Evolutionary conservation across 1,140 invertebrate species (phyloP).

Genomic region (Sinonovacula constricta): DNA sequence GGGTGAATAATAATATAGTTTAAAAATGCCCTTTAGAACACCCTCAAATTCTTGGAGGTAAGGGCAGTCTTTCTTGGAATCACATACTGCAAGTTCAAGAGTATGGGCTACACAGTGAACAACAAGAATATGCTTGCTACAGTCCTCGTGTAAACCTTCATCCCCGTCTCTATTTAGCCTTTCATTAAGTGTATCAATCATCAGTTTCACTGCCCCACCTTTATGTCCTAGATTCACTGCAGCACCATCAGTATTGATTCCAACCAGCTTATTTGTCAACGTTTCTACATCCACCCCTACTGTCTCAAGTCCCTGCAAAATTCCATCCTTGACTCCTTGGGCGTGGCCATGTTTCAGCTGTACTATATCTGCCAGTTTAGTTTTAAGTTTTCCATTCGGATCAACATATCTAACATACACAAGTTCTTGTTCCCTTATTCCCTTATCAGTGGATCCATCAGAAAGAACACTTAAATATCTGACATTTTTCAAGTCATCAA

Average conservation of each 20-base stretch:
- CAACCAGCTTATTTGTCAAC: constrained; percentile 1
- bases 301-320: too few species aligned
- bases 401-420: constrained; percentile 1
- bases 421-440: too few species aligned
- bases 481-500: constrained; percentile 1
- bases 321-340: neutral
- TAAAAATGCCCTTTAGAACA: neutral
- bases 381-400: neutral
- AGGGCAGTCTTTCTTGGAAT: constrained; percentile 4
- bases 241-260: constrained; percentile 3
- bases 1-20: constrained; percentile 14
- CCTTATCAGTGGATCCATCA: too few species aligned
- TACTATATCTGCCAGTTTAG: constrained; percentile 5
- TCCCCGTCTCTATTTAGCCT: too few species aligned
- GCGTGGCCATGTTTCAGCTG: constrained; percentile 3
- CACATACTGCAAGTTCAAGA: constrained; percentile 13
- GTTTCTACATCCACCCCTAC: too few species aligned
- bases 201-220: constrained; percentile 4
- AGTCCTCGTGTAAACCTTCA: neutral
- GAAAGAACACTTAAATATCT: too few species aligned
- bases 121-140: neutral
- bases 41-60: constrained; percentile 26
- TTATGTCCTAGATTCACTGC: constrained; percentile 4
- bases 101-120: constrained; percentile 5
- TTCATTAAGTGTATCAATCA: too few species aligned